phyloP scores from a whole-genome alignment of 2,113 vertebrate genomes.

The Todiramphus saurophagus region DNA sequence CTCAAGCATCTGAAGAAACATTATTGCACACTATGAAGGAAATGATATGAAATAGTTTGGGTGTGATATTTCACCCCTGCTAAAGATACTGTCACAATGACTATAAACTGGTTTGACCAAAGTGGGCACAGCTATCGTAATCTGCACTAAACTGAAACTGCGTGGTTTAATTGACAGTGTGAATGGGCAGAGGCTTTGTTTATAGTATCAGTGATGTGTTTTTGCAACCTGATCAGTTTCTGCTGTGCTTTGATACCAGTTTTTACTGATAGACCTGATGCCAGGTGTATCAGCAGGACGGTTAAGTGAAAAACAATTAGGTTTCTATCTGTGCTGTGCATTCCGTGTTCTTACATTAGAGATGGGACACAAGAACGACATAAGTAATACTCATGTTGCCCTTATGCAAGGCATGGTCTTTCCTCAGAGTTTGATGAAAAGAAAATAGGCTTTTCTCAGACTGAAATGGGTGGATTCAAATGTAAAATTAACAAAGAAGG shows the following conservation, averaged over 20 bases:
- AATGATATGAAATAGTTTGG: background rate
- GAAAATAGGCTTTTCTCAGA: background rate
- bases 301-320: background rate
- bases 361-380: background rate
- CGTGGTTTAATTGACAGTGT: background rate
- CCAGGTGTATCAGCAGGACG: background rate
- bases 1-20: slow-evolving; percentile 24
- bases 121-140: background rate
- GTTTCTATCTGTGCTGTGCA: background rate
- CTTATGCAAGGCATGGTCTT: background rate
- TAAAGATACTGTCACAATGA: background rate
- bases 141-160: background rate
- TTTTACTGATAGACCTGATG: background rate
- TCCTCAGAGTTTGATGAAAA: background rate
- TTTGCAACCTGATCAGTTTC: background rate
- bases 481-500: background rate
- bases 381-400: background rate
- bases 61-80: background rate
- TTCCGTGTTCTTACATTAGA: background rate
- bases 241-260: background rate
- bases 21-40: background rate
- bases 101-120: background rate
- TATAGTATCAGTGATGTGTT: background rate
- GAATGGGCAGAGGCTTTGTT: background rate
- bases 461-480: background rate